Evolutionary conservation across 2,888 invertebrate species (phyloP).

Genomic region (Bedellia somnulentella): DNA sequence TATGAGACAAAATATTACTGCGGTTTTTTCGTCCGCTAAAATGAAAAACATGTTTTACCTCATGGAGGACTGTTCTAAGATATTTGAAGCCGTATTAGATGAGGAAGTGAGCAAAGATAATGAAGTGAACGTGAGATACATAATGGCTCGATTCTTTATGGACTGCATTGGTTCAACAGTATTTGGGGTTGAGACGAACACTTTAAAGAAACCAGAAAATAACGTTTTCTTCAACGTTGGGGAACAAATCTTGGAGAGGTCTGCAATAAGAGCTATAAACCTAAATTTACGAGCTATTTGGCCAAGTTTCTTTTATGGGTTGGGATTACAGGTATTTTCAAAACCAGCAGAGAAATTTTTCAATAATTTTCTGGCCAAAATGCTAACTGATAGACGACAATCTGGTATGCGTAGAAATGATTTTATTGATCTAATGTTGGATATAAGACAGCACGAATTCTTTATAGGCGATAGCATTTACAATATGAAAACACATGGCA

Average conservation of each 20-base stretch:
- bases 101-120: constrained; percentile 12
- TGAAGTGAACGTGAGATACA: constrained; percentile 16
- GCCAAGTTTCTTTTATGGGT: constrained; percentile 19
- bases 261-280: constrained; percentile 12
- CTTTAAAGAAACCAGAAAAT: too few relatives aligned
- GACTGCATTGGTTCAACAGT: constrained; percentile 26
- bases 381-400: constrained; percentile 7
- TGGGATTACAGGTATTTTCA: constrained; percentile 16
- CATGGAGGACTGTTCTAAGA: constrained; percentile 19
- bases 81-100: constrained; percentile 21
- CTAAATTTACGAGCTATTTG: constrained; percentile 15
- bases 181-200: constrained; percentile 28
- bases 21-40: constrained; percentile 30
- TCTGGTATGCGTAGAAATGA: constrained; percentile 10
- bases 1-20: constrained; percentile 28
- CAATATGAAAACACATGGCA: constrained; percentile 10
- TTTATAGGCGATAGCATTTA: constrained; percentile 11
- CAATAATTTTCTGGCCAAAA: constrained; percentile 2
- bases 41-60: constrained; percentile 38
- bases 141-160: constrained; percentile 28
- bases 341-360: constrained; percentile 16
- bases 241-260: constrained; percentile 12
- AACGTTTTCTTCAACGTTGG: constrained; percentile 18
- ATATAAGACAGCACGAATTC: constrained; percentile 8
- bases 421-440: constrained; percentile 12